phyloP scores from a whole-genome alignment of 2,888 invertebrate species.

The Brenthis ino region DNA sequence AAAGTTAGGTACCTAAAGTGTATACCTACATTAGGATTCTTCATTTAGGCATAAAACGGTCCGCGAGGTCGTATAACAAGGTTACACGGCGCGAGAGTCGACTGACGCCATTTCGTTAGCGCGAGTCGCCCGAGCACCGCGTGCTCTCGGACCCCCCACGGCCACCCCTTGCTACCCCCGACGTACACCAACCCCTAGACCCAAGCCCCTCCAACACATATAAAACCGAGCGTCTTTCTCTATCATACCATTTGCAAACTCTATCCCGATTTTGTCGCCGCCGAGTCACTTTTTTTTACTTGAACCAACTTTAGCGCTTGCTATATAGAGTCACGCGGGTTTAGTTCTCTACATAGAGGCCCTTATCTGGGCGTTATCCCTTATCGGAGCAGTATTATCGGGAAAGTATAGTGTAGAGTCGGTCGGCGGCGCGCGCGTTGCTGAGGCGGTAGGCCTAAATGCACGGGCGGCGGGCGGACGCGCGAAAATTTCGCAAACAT shows the following conservation, averaged over 20 bases:
- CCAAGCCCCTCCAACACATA: neutral
- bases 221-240: conserved; percentile 1
- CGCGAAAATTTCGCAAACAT: conserved; percentile 71
- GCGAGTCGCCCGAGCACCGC: conserved; percentile 61
- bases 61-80: conserved; percentile 54
- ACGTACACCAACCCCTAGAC: conserved; percentile 19
- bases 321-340: conserved; percentile 22
- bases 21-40: conserved; percentile 50
- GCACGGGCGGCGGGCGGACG: conserved; percentile 52
- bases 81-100: conserved; percentile 49
- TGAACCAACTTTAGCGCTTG: neutral
- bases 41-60: conserved; percentile 60
- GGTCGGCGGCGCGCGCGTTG: conserved; percentile 42
- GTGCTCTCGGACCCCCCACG: conserved; percentile 35
- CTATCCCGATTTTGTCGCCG: neutral
- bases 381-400: conserved; percentile 41
- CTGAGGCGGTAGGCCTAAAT: conserved; percentile 67
- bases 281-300: conserved; percentile 1
- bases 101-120: conserved; percentile 60
- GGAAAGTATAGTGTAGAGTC: conserved; percentile 33
- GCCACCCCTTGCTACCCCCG: conserved; percentile 29
- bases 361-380: conserved; percentile 60
- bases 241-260: neutral
- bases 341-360: conserved; percentile 29
- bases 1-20: conserved; percentile 45